Base-by-base conservation (phyloP, 2,113 vertebrate species). In the Tursiops truncatus region DNA sequence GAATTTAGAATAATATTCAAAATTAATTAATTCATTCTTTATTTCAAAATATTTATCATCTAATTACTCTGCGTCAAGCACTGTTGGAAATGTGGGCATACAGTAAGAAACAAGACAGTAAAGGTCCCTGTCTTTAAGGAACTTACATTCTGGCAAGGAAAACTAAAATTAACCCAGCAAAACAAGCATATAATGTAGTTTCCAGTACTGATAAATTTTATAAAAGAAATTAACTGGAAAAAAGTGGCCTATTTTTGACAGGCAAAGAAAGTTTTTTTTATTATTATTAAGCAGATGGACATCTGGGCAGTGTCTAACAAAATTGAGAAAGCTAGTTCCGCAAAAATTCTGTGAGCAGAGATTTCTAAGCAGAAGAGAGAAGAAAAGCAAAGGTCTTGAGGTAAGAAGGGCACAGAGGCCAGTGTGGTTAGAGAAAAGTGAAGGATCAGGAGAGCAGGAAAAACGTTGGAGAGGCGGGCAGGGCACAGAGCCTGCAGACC, bases 301-400 rank as follows among this genome's bases (percentile, higher is more conserved):
- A 58, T 89, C 17, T 36, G 23, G 65, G 47, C 63, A 62, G 5
- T 26, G 47, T 73, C 47, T 89, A 28, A 83, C 62, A 44, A 94
- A 92, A 84, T 2, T 89, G 21, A 91, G 14, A 90, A 25, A 83
- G 15, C 5, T 65, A 20, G 8, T 47, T 82, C 23, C 88, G 11
- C 71, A 60, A 83, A 74, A 62, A 18, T 3, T 74, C 71, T 89
- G 21, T 74, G 53, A 91, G 36, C 74, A 80, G 63, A 83, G 12
- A 71, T 85, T 95, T 90, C 65, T 95, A 91, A 60, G 56, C 25
- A 81, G n/a, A 94, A 83, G 23, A 58, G 33, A 36, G 2, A 71
- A 60, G 68, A 33, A 82, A 68, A 76, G 31, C 26, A 82, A 83
- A 56, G 21, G 1, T 60, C 18, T 58, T 79, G 14, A 80, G 15